These are phyloP conservation scores for Tapirus terrestris DNA, from an alignment of 2,113 vertebrate genomes.

Conservation along the genomic window DNA sequence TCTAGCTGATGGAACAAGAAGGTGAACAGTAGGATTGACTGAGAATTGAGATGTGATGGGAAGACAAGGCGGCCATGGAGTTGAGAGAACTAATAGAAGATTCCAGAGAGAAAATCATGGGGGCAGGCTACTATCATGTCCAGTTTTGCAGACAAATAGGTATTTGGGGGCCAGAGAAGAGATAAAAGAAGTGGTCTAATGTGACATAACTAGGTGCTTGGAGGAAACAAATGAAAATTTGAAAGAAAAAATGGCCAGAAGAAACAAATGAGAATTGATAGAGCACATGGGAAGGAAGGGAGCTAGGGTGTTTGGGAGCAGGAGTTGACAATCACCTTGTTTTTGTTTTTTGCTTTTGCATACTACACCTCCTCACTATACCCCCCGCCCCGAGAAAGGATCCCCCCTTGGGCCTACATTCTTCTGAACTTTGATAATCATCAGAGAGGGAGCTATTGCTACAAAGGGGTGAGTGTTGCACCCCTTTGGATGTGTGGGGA, in stretches of 20 bases:
- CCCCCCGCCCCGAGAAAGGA: neutral
- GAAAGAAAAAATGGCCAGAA: neutral
- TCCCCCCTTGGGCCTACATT: neutral
- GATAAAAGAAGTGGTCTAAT: conserved; percentile 18
- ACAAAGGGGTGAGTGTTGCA: neutral
- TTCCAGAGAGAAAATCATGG: neutral
- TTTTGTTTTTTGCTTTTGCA: neutral
- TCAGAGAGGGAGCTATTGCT: neutral
- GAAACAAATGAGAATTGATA: neutral
- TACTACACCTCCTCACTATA: neutral
- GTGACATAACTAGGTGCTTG: neutral
- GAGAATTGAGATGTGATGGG: neutral
- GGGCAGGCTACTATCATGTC: neutral
- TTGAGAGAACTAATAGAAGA: neutral
- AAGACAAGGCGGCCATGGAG: neutral
- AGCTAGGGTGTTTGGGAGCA: neutral
- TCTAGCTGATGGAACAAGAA: neutral
- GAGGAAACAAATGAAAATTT: neutral
- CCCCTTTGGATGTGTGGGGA: neutral
- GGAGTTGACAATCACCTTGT: neutral
- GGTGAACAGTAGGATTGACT: neutral
- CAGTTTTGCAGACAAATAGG: conserved; percentile 9
- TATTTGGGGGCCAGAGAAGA: neutral
- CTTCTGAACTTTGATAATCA: neutral
- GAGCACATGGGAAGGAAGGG: neutral